These are phyloP conservation scores for Didymodactylos carnosus DNA, from an alignment of 2,888 invertebrate species.

Conservation along the genomic window DNA sequence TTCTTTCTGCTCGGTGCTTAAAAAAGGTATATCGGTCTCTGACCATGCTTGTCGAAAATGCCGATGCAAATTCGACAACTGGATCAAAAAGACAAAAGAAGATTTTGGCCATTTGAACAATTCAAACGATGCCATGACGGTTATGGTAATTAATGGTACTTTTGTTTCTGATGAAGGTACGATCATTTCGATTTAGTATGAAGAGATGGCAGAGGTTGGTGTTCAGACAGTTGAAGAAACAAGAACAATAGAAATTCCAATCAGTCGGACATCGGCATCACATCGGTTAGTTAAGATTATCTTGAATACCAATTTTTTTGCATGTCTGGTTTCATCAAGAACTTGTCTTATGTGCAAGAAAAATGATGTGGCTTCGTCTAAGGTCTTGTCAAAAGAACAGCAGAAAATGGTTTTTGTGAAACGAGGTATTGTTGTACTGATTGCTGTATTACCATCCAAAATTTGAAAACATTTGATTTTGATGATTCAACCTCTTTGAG, in stretches of 20 bases:
- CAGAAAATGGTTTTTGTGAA: background rate
- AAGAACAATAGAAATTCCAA: background rate
- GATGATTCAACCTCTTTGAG: background rate
- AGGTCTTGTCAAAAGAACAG: background rate
- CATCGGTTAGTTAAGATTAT: background rate
- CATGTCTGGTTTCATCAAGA: background rate
- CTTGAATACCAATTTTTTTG: background rate
- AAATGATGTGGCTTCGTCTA: background rate
- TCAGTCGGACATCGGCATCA: background rate
- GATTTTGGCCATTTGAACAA: background rate
- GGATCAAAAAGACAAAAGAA: background rate
- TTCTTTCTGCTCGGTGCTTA: background rate
- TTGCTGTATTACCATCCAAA: background rate
- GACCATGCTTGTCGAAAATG: background rate
- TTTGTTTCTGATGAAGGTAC: background rate
- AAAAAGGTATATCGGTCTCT: background rate
- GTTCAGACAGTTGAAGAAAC: background rate
- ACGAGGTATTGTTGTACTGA: background rate
- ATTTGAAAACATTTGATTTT: background rate
- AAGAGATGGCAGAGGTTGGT: background rate
- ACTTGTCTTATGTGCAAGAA: background rate
- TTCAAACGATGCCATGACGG: background rate
- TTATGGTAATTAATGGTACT: background rate
- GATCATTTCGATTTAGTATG: background rate
- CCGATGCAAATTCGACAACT: background rate